phyloP scores from a whole-genome alignment of 2,888 invertebrate species.

The Minunthozetes semirufus region DNA sequence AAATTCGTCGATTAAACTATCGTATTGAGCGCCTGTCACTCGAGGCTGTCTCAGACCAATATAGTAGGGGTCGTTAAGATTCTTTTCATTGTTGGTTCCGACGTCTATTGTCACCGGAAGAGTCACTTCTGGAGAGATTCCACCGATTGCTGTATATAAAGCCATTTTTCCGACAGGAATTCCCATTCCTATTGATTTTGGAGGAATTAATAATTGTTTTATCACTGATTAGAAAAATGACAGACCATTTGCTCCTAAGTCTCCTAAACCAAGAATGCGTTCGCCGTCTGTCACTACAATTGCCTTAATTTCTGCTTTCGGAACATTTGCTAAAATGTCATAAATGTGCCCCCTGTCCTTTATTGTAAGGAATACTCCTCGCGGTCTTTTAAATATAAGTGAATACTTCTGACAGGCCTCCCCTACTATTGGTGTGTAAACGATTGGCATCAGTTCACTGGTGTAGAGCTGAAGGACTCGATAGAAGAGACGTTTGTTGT shows the following conservation, averaged over 20 bases:
- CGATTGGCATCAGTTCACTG: conserved; percentile 87
- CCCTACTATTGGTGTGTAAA: conserved; percentile 98
- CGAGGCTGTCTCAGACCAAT: conserved; percentile 82
- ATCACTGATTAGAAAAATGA: not conserved
- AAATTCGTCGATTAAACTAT: conserved; percentile 92
- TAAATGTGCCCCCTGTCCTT: conserved; percentile 62
- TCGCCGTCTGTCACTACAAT: conserved; percentile 85
- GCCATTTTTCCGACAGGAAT: conserved; percentile 96
- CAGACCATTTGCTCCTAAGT: conserved; percentile 72
- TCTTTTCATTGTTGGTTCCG: conserved; percentile 79
- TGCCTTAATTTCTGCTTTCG: conserved; percentile 56
- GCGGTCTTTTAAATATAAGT: conserved; percentile 76
- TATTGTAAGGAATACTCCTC: conserved; percentile 89
- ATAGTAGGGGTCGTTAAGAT: conserved; percentile 88
- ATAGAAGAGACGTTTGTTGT: conserved; percentile 94
- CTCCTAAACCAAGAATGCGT: conserved; percentile 92
- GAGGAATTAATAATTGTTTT: not conserved
- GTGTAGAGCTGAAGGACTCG: conserved; percentile 78
- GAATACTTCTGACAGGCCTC: conserved; percentile 96
- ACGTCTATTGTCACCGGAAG: conserved; percentile 90
- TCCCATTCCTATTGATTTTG: conserved; percentile 76
- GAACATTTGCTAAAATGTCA: conserved; percentile 89
- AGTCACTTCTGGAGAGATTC: conserved; percentile 89
- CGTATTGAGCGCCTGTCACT: conserved; percentile 73
- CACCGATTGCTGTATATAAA: conserved; percentile 92